Evolutionary conservation across 2,113 vertebrate genomes (phyloP).

Genomic region (Colistium nudipinnis): DNA sequence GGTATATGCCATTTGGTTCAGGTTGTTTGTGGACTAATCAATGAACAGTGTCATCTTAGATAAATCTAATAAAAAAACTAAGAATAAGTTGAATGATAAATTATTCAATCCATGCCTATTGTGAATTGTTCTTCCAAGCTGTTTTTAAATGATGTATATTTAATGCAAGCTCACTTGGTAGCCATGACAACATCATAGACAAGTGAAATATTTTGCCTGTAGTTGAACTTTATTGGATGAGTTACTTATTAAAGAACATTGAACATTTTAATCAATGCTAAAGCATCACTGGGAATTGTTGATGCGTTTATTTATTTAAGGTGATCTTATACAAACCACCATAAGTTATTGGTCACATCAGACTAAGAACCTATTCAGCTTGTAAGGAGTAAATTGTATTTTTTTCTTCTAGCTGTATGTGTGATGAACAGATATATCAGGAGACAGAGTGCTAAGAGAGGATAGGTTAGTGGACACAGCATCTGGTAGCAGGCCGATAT

Average conservation of each 20-base stretch:
- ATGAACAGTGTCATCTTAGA: neutral
- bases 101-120: neutral
- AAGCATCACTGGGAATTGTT: too few species aligned
- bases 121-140: neutral
- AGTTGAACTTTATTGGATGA: too few species aligned
- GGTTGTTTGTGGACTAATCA: neutral
- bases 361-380: neutral
- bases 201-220: too few species aligned
- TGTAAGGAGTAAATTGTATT: neutral
- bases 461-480: neutral
- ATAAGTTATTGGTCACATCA: neutral
- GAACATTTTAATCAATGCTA: too few species aligned
- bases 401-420: neutral
- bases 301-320: too few species aligned
- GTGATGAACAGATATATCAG: neutral
- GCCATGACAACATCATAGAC: constrained; percentile 19
- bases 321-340: too few species aligned
- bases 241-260: too few species aligned
- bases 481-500: neutral
- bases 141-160: neutral
- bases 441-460: neutral
- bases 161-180: neutral
- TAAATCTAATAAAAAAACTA: too few species aligned
- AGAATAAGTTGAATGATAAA: too few species aligned
- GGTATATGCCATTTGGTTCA: neutral